Conservation (phyloP, 2,113 vertebrate species). For the rat (Rattus norvegicus) region GRCr8 NC_086022.1:118601001-118601500, state of each 20-base stretch:
- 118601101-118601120: conserved; percentile 55
- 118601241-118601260: background rate
- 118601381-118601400: background rate
- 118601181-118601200: background rate
- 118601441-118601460: background rate
- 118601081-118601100: conserved; percentile 65
- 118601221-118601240: background rate
- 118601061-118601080: background rate
- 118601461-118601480: conserved; percentile 62
- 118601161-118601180: background rate
- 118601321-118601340: background rate
- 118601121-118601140: background rate
- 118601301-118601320: background rate
- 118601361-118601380: background rate
- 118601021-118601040: background rate
- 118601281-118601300: background rate
- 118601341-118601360: background rate
- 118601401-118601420: no score
- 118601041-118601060: conserved; percentile 37
- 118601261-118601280: background rate
- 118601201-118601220: background rate
- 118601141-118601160: background rate
- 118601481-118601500: background rate
- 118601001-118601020: conserved; percentile 24
- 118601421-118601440: no score